Evolutionary conservation across 2,888 invertebrate species (phyloP), one percentile per base, ranked within the genome.

Genomic region (Cheilosia variabilis): DNA sequence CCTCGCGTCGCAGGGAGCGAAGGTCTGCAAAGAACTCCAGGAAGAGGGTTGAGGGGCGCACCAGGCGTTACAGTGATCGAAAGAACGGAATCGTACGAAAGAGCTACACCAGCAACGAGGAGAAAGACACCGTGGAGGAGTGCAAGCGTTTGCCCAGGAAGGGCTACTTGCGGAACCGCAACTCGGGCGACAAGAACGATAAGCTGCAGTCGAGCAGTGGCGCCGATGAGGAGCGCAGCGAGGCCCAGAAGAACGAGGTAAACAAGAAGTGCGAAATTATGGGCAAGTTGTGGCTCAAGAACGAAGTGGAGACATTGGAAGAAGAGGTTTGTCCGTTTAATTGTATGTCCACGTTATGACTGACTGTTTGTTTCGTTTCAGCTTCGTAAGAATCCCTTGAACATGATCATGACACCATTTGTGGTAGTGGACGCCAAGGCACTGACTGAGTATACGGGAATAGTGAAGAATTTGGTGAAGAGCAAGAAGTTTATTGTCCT

Each of bases 281-380:
- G 95, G 98, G 98, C 2, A 96, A 96, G 88, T 93, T 98, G 76
- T 97, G 98, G 96, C 93, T 98, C 71, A 95, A 95, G 88, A 96
- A 97, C 6, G 98, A 97, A 91, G 98, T 98, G 19, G 95, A 95
- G 55, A 96, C 97, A 87, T 92, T 98, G 87, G 98, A 98, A 92
- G 96, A 94, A 87, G 94, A 95, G 88, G 94, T 96, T 15, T 93
- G 93, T 52, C 24, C 4, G 13, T 4, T 13, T 37, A 37, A 4
- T 4, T 41, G 3, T 1, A 80, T 53, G 4, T 27, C 27, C 62
- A 37, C 5, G n/a, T 22, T 58, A 2, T n/a, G 15, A 58, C 6
- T 52, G n/a, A 53, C 41, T 37, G 72, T 62, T 43, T 22, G 13
- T 57, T 17, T 50, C 15, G 9, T 79, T 87, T 52, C 50, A 90